phyloP scores from a whole-genome alignment of 2,888 invertebrate species.

The Geotrupes spiniger region DNA sequence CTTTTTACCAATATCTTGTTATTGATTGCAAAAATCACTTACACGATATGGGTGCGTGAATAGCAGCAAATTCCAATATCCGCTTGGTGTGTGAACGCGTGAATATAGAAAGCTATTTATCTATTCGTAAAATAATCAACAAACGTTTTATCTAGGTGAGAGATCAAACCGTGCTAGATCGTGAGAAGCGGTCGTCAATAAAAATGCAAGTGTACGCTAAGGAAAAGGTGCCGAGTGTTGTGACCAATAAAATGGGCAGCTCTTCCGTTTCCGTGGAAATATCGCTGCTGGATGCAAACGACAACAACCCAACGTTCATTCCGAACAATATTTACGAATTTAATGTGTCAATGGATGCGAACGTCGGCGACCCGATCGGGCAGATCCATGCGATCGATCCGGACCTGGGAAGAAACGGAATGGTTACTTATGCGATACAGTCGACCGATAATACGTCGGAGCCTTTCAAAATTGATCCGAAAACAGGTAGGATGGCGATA shows the following conservation, averaged over 20 bases:
- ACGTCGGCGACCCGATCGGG: slow-evolving; percentile 71
- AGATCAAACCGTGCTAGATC: slow-evolving; percentile 70
- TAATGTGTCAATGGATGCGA: slow-evolving; percentile 63
- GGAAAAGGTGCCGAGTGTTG: slow-evolving; percentile 70
- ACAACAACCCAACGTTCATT: slow-evolving; percentile 84
- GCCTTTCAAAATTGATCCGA: slow-evolving; percentile 70
- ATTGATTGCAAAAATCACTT: too few relatives aligned
- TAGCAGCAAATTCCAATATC: too few relatives aligned
- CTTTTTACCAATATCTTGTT: too few relatives aligned
- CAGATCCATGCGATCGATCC: slow-evolving; percentile 79
- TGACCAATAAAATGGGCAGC: slow-evolving; percentile 51
- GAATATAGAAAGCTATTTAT: too few relatives aligned
- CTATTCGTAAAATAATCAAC: too few relatives aligned
- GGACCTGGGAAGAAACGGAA: slow-evolving; percentile 74
- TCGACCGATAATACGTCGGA: slow-evolving; percentile 29
- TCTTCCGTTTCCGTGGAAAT: slow-evolving; percentile 75
- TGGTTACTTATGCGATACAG: slow-evolving; percentile 56
- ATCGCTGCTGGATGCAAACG: slow-evolving; percentile 83
- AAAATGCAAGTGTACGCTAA: slow-evolving; percentile 75
- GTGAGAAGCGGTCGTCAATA: slow-evolving; percentile 71
- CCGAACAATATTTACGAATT: slow-evolving; percentile 83
- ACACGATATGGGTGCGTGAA: too few relatives aligned
- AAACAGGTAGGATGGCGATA: slow-evolving; percentile 67
- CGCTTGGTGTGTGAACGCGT: too few relatives aligned
- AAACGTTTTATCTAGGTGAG: slow-evolving; percentile 38